Evolutionary conservation across 2,888 invertebrate genomes (phyloP), one percentile per base, ranked within the genome.

Genomic region (Hypselothyrea guttata): DNA sequence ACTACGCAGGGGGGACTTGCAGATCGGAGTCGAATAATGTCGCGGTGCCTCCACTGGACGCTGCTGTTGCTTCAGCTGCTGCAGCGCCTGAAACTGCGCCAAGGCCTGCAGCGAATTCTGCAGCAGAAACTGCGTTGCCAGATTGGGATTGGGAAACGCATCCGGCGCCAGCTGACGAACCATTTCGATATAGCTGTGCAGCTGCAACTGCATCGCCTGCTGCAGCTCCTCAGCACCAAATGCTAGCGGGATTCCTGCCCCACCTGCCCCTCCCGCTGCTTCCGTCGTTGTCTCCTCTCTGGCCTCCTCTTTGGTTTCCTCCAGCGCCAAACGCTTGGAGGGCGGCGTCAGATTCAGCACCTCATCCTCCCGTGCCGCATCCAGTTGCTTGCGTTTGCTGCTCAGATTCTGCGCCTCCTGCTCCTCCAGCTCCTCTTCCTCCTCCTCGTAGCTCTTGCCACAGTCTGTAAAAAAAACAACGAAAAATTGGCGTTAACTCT

Each of bases 11-110:
- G 91, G 88, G 52, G 91, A 88, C 79, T 90, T 84, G 22, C 63
- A 67, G 58, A 86, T 59, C 40, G 90, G 84, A 49, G 90, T 82
- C 60, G 90, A 87, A 77, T 89, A 86, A 75, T 87, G 91, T 1
- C 34, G 86, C 67, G 34, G 4, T 33, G 38, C 28, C 13, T 8
- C 63, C 64, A 15, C 22, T 42, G 13, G 38, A 11, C 12, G 83
- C 86, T 44, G 86, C 79, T 91, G 93, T 51, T 91, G 91, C 57
- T 92, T 92, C 47, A 92, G 91, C 71, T 94, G 94, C 75, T 96
- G 95, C 56, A 96, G 91, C 71, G 95, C 95, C 85, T 96, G 95
- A 58, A 95, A 91, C 88, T 96, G 95, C 79, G 95, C 95, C 85
- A 96, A 93, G 4, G 95, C 95, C 88, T 96, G 96, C 89, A 89